These are phyloP conservation scores for Odontamblyopus rebecca DNA, from an alignment of 2,797 vertebrate genomes.

Conservation along the genomic window DNA sequence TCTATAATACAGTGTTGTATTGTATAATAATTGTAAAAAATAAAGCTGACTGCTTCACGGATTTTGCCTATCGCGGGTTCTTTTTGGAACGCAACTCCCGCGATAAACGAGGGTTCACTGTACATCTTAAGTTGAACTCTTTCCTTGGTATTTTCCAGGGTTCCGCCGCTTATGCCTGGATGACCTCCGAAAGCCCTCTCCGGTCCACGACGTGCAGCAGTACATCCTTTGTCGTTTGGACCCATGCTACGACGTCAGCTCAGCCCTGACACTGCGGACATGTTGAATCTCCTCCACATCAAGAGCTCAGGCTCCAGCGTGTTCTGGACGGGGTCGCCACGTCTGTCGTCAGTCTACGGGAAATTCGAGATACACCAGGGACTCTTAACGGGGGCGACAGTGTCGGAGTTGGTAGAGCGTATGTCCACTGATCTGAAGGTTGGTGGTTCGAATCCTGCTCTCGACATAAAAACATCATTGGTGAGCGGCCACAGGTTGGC, in stretches of 20 bases:
- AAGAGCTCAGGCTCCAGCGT: conserved; percentile 84
- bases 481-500: no score
- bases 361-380: conserved; percentile 84
- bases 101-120: not conserved
- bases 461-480: no score
- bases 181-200: conserved; percentile 77
- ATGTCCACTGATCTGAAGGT: no score
- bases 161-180: conserved; percentile 81
- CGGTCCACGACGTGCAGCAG: conserved; percentile 81
- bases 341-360: conserved; percentile 74
- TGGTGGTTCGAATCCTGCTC: no score
- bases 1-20: no score
- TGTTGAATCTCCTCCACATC: conserved; percentile 85
- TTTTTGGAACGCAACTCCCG: no score
- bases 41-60: no score
- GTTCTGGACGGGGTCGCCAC: conserved; percentile 81
- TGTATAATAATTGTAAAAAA: no score
- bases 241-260: conserved; percentile 76
- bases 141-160: conserved; percentile 51
- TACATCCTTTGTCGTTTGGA: conserved; percentile 84
- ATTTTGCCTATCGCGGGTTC: no score
- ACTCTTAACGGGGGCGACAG: conserved; percentile 70
- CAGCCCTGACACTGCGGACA: conserved; percentile 81
- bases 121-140: not conserved
- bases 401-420: no score